Base-by-base conservation (phyloP, 2,888 invertebrate genomes). In the Ypsolopha sequella region DNA sequence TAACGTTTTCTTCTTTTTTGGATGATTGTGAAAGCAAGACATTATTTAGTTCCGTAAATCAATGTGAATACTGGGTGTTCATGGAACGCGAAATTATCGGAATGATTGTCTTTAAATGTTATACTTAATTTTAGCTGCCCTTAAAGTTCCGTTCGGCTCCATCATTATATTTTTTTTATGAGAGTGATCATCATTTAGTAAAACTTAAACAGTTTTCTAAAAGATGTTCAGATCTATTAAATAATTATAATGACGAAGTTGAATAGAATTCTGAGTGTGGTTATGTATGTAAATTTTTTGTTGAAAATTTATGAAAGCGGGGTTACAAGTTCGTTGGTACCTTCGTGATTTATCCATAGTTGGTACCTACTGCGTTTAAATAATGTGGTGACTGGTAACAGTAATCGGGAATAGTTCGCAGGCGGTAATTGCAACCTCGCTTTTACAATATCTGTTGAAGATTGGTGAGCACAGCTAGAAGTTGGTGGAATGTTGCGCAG, bases 401-500 rank as follows among this genome's bases (percentile, higher is more conserved):
- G 36, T 36, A 48, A 24, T n/a, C 47, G 47, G 7, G 39, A 35
- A 41, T 35, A 45, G 24, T 11, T 14, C 58, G 43, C 33, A 53
- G 50, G 51, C 39, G 41, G 50, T 53, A 55, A 63, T 73, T 73
- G 77, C 76, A 73, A 76, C 74, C 75, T 68, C 76, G 76, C 74
- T 70, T 77, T 77, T 73, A 66, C 64, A 57, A 64, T 65, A 65
- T 69, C 61, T 65, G 61, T 66, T 67, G 66, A 66, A 69, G 71
- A 68, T 68, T 57, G 60, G 60, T 65, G 76, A 66, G 62, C 71
- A 71, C 70, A 72, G 70, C 71, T 80, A 79, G 75, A 81, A 73
- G 68, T 69, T 58, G 64, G 68, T 71, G 74, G 66, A 73, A 73
- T 78, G 80, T 76, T 80, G 76, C 70, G 66, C 81, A 85, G 84